Evolutionary conservation across 2,797 vertebrate species (phyloP).

Genomic region (Nasua narica): DNA sequence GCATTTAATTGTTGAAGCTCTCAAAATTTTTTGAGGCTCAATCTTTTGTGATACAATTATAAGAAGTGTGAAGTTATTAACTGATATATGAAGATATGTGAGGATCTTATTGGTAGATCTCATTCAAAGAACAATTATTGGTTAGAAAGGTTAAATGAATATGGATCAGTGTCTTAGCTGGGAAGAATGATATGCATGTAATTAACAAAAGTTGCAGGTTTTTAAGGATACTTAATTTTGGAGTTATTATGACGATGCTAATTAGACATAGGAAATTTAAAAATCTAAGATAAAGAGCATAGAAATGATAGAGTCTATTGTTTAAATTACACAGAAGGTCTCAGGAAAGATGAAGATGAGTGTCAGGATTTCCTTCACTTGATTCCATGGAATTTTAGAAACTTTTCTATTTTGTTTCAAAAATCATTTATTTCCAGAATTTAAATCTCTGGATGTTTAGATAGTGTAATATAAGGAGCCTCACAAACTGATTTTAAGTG

Average conservation of each 20-base stretch:
- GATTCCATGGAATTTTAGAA: neutral
- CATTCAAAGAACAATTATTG: neutral
- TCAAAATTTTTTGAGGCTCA: neutral
- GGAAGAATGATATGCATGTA: neutral
- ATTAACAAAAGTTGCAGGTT: neutral
- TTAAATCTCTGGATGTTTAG: neutral
- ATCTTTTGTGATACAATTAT: neutral
- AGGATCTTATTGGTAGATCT: neutral
- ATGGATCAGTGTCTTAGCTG: neutral
- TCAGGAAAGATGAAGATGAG: neutral
- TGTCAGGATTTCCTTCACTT: neutral
- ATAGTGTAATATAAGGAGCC: neutral
- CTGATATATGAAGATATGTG: neutral
- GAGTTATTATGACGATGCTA: neutral
- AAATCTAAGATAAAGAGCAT: neutral
- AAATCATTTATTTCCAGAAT: neutral
- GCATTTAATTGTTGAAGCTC: neutral
- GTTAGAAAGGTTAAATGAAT: neutral
- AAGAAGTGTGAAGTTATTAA: neutral
- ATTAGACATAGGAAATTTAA: neutral
- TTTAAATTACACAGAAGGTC: neutral
- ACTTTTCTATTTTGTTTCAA: neutral
- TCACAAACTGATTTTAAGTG: neutral
- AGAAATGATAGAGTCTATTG: neutral
- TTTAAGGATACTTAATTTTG: neutral